These are phyloP conservation scores for Rhinolophus ferrumequinum DNA, from an alignment of 2,113 vertebrate species.

Conservation along the genomic window DNA sequence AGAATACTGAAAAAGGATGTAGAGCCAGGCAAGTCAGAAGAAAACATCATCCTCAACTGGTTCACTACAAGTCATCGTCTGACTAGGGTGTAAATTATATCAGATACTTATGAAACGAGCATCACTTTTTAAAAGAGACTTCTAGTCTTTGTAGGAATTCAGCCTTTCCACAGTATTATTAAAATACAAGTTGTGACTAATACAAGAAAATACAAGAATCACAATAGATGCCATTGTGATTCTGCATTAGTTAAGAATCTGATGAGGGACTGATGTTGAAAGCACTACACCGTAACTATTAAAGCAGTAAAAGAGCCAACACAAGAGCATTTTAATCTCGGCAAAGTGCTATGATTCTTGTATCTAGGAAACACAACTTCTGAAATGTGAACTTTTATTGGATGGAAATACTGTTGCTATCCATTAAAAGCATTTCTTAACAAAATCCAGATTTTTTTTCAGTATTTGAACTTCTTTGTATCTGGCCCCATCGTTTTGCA, in stretches of 20 bases:
- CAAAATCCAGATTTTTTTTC: background rate
- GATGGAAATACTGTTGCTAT: conserved; percentile 35
- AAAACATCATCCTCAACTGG: background rate
- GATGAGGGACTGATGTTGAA: conserved; percentile 73
- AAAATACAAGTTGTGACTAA: too few relatives aligned
- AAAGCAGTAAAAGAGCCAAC: conserved; percentile 52
- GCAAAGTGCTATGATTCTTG: conserved; percentile 60
- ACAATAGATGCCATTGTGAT: conserved; percentile 64
- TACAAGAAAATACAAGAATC: too few relatives aligned
- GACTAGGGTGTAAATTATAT: background rate
- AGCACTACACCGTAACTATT: conserved; percentile 69
- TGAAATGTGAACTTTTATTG: conserved; percentile 60
- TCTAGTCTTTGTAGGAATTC: conserved; percentile 71
- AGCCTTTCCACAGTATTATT: conserved; percentile 57
- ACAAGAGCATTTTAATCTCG: conserved; percentile 65
- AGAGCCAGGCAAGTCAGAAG: background rate
- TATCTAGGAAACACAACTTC: conserved; percentile 47
- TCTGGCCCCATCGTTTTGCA: conserved; percentile 37
- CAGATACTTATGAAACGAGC: conserved; percentile 24
- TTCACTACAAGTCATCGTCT: background rate
- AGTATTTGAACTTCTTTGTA: conserved; percentile 63
- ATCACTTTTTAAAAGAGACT: conserved; percentile 69
- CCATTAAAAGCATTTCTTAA: conserved; percentile 68
- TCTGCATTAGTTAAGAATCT: conserved; percentile 72
- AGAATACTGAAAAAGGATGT: background rate